Evolutionary conservation across 2,888 invertebrate genomes (phyloP), one percentile per base, ranked within the genome.

Genomic region (Nomada flava): DNA sequence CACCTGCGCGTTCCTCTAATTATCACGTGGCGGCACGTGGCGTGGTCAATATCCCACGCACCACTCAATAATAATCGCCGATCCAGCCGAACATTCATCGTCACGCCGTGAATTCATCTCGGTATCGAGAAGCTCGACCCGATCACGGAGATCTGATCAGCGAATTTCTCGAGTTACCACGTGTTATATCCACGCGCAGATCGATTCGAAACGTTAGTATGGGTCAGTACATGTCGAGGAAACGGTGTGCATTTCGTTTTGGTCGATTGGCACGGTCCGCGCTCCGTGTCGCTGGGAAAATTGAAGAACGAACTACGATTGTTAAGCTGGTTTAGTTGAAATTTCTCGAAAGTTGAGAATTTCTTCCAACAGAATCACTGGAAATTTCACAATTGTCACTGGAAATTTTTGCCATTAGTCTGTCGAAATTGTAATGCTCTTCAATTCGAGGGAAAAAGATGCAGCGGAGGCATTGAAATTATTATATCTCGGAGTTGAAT

Each of bases 1-100:
- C 85, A 78, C 65, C 67, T 68, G 65, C n/a, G 57, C 64, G 29
- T 69, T 4, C 42, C 29, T 77, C 72, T 84, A 81, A 84, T 84
- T 84, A 84, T 64, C 64, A 13, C 13, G 47, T 57, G 69, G 53
- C 68, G 57, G 75, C 80, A 72, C 53, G 69, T 84, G 77, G 64
- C 13, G 55, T 52, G 29, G 29, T 10, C 59, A 74, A 63, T 84
- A 73, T 62, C 57, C 71, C 74, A 52, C 67, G 15, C 36, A 5
- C n/a, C 63, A 15, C 29, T 42, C 52, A 62, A 52, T 62, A 71
- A 52, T 65, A 65, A 65, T 65, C 47, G n/a, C 4, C 44, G 63
- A 1, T 10, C 20, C 23, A 10, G 23, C 42, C 4, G 15, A 44
- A 23, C 36, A 44, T 63, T 20, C 15, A 63, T 47, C 36, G 15